A percentile compares a stretch with the other conserved stretches of the same genome.
phyloP scores from a whole-genome alignment of 2,888 invertebrate species.

The Hofmannophila pseudospretella region DNA sequence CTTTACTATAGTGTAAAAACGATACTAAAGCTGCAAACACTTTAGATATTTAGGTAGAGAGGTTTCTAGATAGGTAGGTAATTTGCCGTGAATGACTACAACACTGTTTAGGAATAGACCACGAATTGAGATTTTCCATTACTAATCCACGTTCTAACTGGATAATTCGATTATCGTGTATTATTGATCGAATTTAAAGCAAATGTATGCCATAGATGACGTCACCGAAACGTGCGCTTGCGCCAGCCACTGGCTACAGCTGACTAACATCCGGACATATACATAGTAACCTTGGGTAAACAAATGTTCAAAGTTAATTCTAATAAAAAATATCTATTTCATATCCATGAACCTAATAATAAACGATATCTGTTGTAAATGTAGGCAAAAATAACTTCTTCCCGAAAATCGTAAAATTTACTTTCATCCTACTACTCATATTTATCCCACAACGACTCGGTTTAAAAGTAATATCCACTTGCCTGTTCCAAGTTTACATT shows the following conservation, averaged over 20 bases:
- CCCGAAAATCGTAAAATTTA: too few species aligned
- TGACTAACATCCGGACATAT: slow-evolving; percentile 12
- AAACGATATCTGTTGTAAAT: too few species aligned
- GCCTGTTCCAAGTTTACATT: too few species aligned
- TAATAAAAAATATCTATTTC: background rate
- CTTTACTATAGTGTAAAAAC: slow-evolving; percentile 5
- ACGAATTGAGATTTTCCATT: background rate
- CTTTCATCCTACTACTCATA: too few species aligned
- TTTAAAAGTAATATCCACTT: too few species aligned
- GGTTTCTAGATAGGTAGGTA: too few species aligned
- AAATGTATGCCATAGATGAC: slow-evolving; percentile 8
- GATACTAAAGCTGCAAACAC: background rate
- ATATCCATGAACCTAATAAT: background rate
- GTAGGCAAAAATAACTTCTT: too few species aligned
- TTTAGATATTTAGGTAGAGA: too few species aligned
- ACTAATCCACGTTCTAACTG: background rate
- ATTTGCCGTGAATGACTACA: too few species aligned
- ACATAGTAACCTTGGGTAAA: slow-evolving; percentile 10
- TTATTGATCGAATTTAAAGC: background rate
- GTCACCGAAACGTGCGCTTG: slow-evolving; percentile 5
- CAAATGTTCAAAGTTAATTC: slow-evolving; percentile 3
- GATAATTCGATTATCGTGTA: background rate
- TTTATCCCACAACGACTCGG: too few species aligned
- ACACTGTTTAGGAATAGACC: too few species aligned
- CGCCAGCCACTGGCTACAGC: slow-evolving; percentile 4